Base-by-base conservation (phyloP, 2,888 invertebrate genomes). In the Eilema griseolum region DNA sequence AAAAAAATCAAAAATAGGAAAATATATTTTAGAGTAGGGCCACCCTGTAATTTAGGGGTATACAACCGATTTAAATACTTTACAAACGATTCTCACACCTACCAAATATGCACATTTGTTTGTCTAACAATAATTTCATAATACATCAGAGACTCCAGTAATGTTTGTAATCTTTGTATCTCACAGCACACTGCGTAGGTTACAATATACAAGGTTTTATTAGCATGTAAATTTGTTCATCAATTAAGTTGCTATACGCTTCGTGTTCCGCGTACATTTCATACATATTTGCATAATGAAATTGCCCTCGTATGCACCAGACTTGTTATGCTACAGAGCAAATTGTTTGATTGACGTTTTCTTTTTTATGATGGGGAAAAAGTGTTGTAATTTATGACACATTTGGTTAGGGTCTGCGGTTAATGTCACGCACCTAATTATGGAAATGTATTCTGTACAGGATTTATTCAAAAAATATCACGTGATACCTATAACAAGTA, bases 171-270 rank as follows among this genome's bases (percentile, higher is more conserved):
- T 24, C 37, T 63, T 23, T 56, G 52, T 67, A 62, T 56, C 33
- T 59, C 33, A 57, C 37, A 66, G 37, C 46, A 20, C 16, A 68
- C 24, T 23, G n/a, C 31, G 59, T 64, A n/a, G n/a, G 46, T 64
- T 24, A 59, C 71, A 57, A 20, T 20, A 65, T 80, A 60, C 68
- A 79, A 85, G 83, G 85, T 89, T 89, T 92, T 91, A 90, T 92
- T 90, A 89, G 86, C 87, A 93, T 92, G 91, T 89, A 92, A 92
- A 92, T 93, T 89, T 87, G 87, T 87, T 90, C 90, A 89, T 91
- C 90, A 92, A 91, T 92, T 90, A 89, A 86, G 84, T 84, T 81
- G 81, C 83, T 83, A 85, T 83, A 83, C 77, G 83, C 74, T 78
- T 37, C 79, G 74, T 75, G 82, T 81, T 80, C 65, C 78, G 82